phyloP scores from a whole-genome alignment of 1,140 invertebrate species.

The Dinoponera quadriceps region DNA sequence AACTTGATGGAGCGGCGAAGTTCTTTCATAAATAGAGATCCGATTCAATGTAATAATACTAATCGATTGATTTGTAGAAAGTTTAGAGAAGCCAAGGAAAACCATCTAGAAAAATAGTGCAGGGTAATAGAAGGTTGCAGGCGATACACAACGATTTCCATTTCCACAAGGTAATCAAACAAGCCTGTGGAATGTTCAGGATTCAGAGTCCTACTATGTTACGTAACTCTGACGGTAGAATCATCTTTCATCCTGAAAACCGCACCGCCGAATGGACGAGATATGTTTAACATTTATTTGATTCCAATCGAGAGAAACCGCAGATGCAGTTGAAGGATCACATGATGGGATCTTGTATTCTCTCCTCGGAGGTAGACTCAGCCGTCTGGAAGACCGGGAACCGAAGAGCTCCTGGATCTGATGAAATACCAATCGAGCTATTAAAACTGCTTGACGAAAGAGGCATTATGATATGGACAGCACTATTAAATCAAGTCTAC shows the following conservation, averaged over 20 bases:
- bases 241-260: background rate
- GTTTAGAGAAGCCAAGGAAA: background rate
- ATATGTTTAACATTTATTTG: background rate
- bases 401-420: background rate
- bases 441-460: background rate
- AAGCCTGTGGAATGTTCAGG: background rate
- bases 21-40: too few species aligned
- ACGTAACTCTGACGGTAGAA: background rate
- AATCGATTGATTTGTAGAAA: too few species aligned
- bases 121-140: background rate
- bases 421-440: background rate
- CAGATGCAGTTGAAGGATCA: background rate
- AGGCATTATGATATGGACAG: background rate
- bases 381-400: background rate
- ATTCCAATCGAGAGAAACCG: background rate
- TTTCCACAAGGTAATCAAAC: background rate
- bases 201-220: background rate
- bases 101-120: background rate
- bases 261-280: background rate
- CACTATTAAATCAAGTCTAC: background rate
- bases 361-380: too few species aligned
- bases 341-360: too few species aligned
- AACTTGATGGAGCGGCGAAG: too few species aligned
- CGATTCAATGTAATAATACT: too few species aligned
- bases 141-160: background rate